Base-by-base conservation (phyloP, 2,888 invertebrate species). In the Dysmachus trigonus region DNA sequence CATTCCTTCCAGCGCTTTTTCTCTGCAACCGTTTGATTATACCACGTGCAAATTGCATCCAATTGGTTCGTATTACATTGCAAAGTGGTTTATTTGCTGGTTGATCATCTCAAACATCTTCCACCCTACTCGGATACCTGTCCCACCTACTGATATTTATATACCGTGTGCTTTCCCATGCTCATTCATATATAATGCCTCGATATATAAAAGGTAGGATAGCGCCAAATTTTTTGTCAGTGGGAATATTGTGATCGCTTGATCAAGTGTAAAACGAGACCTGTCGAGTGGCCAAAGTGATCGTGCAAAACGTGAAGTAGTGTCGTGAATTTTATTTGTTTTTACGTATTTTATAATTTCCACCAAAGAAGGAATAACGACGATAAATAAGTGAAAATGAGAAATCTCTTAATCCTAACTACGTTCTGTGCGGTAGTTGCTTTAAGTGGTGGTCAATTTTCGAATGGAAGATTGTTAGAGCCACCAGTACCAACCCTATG, bases 401-500 rank as follows among this genome's bases (percentile, higher is more conserved):
- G 18, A 13, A 72, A 35, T 15, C 22, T 72, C 30, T 15, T 83
- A 7, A 35, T 72, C 8, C 13, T 83, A n/a, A 30, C 41, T 15
- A 18, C 33, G 31, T 81, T 81, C 18, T 81, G 53, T 51, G 81
- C 35, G 33, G 8, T 85, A 35, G 10, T 74, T 22, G 27, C 33
- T 27, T n/a, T 85, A 31, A 31, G 91, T 86, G 89, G 89, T 86
- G 96, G 95, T 85, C 96, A 96, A 91, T 96, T 96, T 91, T 95
- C 95, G 85, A 95, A 95, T 90, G 96, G 96, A 38, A 94, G 96
- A 88, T 95, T 96, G 90, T 92, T 97, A 89, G 97, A 97, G 91
- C 95, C 96, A 13, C 97, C 97, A 3, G 94, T 95, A 87, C 96
- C 97, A 18, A 93, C 94, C 30, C 93, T 95, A 73, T 97, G 97